Evolutionary conservation across 2,797 vertebrate species (phyloP).

Genomic region (Pangasius mekongensis): DNA sequence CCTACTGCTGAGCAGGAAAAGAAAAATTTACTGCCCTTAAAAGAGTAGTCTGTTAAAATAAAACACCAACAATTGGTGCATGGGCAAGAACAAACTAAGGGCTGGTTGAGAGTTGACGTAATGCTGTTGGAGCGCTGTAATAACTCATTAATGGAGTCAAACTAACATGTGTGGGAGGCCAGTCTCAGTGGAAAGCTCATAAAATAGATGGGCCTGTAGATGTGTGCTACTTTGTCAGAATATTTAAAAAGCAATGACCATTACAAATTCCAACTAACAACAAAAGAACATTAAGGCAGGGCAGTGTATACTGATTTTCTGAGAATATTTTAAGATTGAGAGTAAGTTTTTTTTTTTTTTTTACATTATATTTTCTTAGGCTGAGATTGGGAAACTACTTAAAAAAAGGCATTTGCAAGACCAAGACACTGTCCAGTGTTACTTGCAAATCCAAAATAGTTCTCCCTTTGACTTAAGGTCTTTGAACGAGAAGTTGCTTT

Average conservation of each 20-base stretch:
- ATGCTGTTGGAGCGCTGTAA: slow-evolving; percentile 60
- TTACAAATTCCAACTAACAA: slow-evolving; percentile 66
- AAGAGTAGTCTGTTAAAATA: slow-evolving; percentile 58
- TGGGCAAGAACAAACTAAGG: slow-evolving; percentile 70
- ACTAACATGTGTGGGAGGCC: slow-evolving; percentile 40
- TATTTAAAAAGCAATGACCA: slow-evolving; percentile 68
- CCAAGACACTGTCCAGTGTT: slow-evolving; percentile 19
- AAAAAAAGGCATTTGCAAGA: slow-evolving; percentile 19
- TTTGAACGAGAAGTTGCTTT: slow-evolving; percentile 60
- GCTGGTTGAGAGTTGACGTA: slow-evolving; percentile 70
- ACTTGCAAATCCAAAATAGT: slow-evolving; percentile 29
- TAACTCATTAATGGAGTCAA: slow-evolving; percentile 50
- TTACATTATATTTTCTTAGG: not conserved
- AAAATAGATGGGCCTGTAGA: slow-evolving; percentile 66
- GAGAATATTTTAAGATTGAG: slow-evolving; percentile 17
- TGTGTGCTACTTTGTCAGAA: slow-evolving; percentile 67
- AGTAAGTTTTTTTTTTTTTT: not conserved
- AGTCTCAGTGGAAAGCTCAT: slow-evolving; percentile 66
- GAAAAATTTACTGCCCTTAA: slow-evolving; percentile 66
- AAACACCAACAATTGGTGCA: slow-evolving; percentile 58
- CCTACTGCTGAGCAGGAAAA: slow-evolving; percentile 25
- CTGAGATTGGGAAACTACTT: not conserved
- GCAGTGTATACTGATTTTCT: slow-evolving; percentile 2
- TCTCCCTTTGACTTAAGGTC: slow-evolving; percentile 39
- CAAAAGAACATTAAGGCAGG: slow-evolving; percentile 33